Conservation (phyloP, 2,113 vertebrate genomes). For the Xyliphius kryptos region DNA sequence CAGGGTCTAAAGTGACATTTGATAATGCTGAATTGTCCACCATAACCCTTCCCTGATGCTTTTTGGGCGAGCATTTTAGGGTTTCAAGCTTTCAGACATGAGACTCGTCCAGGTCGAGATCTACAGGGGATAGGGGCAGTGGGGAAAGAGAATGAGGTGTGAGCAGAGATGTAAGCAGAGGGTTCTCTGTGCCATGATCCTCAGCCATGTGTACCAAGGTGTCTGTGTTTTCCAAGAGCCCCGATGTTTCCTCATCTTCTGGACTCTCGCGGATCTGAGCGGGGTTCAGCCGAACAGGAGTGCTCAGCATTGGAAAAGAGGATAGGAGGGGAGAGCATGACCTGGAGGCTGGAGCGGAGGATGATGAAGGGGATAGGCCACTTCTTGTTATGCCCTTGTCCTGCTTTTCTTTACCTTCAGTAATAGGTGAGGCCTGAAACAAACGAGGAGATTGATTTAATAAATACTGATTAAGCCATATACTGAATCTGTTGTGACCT, state of each 20-base stretch:
- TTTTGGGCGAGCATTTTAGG: too few relatives aligned
- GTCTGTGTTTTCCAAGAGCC: slow-evolving; percentile 74
- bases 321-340: slow-evolving; percentile 60
- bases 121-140: slow-evolving; percentile 64
- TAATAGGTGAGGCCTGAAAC: slow-evolving; percentile 15
- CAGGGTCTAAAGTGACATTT: too few relatives aligned
- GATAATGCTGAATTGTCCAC: too few relatives aligned
- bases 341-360: slow-evolving; percentile 47
- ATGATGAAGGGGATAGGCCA: slow-evolving; percentile 58
- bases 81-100: slow-evolving; percentile 83
- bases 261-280: slow-evolving; percentile 70
- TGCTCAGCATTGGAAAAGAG: slow-evolving; percentile 52
- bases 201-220: slow-evolving; percentile 78
- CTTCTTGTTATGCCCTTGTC: slow-evolving; percentile 57
- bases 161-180: slow-evolving; percentile 72
- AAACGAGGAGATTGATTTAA: neutral
- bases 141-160: too few relatives aligned
- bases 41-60: too few relatives aligned
- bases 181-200: slow-evolving; percentile 85
- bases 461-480: too few relatives aligned
- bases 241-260: slow-evolving; percentile 83
- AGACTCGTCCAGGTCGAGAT: slow-evolving; percentile 85
- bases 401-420: too few relatives aligned
- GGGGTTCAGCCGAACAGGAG: slow-evolving; percentile 49
- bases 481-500: too few relatives aligned